Conservation (phyloP, 92 coral and sea anemone species). For the Heteractis magnifica region DNA sequence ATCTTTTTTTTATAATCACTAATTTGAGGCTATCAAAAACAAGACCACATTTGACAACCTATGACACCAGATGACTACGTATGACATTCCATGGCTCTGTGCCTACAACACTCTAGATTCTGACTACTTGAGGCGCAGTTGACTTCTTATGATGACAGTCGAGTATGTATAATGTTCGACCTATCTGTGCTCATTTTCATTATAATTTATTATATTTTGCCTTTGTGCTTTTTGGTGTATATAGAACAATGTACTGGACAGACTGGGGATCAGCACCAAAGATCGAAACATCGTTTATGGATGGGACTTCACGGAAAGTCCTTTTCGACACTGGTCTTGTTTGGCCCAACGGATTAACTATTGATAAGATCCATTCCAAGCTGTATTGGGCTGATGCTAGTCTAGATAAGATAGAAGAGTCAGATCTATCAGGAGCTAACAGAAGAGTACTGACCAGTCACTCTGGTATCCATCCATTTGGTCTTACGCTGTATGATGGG, state of each 20-base stretch:
- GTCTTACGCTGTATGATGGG: constrained; percentile 11
- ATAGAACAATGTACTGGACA: constrained; percentile 54
- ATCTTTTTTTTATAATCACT: too few relatives aligned
- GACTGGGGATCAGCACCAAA: constrained; percentile 44
- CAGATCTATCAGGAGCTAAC: not conserved
- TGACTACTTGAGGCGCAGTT: too few relatives aligned
- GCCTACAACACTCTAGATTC: too few relatives aligned
- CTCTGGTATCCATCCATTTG: constrained; percentile 31
- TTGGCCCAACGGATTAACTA: constrained; percentile 70
- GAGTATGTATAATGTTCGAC: too few relatives aligned
- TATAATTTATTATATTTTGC: not conserved
- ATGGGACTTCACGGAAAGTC: constrained; percentile 34
- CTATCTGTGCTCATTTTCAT: too few relatives aligned
- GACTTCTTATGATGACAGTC: too few relatives aligned
- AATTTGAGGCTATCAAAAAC: too few relatives aligned
- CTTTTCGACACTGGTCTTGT: constrained; percentile 11
- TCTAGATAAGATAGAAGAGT: constrained; percentile 25
- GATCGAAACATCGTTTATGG: constrained; percentile 44
- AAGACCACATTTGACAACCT: not conserved
- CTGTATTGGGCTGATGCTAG: constrained; percentile 71
- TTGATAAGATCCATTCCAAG: constrained; percentile 34
- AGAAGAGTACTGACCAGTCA: not conserved
- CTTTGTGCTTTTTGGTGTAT: not conserved
- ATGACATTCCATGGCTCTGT: too few relatives aligned
- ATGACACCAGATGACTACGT: not conserved